Evolutionary conservation across 2,797 vertebrate species (phyloP), one percentile per base, ranked within the genome.

Genomic region (Myotis findleyi): DNA sequence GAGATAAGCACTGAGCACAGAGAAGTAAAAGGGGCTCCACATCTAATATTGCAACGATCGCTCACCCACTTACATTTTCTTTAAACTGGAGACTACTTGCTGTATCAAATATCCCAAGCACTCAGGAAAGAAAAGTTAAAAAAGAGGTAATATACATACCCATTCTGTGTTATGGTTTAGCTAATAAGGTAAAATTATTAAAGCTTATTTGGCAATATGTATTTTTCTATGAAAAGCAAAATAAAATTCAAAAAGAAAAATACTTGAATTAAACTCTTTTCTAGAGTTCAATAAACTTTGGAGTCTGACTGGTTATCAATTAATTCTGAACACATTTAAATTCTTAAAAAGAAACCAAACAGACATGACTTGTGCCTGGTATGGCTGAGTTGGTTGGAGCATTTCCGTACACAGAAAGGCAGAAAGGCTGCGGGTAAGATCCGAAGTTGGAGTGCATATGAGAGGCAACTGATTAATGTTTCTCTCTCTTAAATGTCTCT

Each of bases 291-390:
- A 53, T 69, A 71, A 89, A 71, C 16, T 76, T 66, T 80, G 30
- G 21, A 38, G 8, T 81, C 17, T 64, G 41, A 82, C 17, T 83
- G 47, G 7, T 51, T 91, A 75, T 55, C 51, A 87, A 11, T 83
- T 96, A 87, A 77, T 89, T 83, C 23, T 93, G 49, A 95, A 64
- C 9, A 41, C 76, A 16, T 64, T 66, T 62, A 96, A 88, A 44
- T 12, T 76, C 6, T 44, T 82, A 1, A 71, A 66, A 14, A 47
- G 13, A 16, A 87, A 66, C 12, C 30, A 62, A 30, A 44, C 47
- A 47, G 36, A 25, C 59, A 66, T 41, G 30, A 69, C 25, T 72
- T 91, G 0, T 71, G 55, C 8, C 62, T 3, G 30, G 62, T 66
- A 18, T 66, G 62, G 7, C 62, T 66, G n/a, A 64, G 62, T n/a